Conservation (phyloP, 2,888 invertebrate species). For the Hydrotaea cyrtoneurina region DNA sequence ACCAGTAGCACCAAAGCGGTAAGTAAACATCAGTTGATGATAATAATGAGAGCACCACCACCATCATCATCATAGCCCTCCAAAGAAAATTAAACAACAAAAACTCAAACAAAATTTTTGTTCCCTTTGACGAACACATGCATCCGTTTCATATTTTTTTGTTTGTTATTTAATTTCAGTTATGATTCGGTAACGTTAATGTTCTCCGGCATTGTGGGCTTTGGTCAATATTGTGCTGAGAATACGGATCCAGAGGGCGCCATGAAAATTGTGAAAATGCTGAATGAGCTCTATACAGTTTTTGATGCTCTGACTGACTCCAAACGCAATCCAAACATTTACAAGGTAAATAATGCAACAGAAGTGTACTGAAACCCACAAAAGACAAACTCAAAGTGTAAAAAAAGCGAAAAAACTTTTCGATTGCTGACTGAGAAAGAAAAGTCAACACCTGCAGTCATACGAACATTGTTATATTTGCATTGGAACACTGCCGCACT, state of each 20-base stretch:
- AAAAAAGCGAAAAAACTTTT: not conserved
- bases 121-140: not conserved
- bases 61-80: not conserved
- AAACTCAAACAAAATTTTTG: not conserved
- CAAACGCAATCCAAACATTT: constrained; percentile 94
- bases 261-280: constrained; percentile 97
- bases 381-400: not conserved
- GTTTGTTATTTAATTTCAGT: constrained; percentile 79
- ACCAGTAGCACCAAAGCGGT: constrained; percentile 93
- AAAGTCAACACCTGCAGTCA: not conserved
- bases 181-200: constrained; percentile 95
- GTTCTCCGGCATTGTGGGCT: constrained; percentile 96
- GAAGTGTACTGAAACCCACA: not conserved
- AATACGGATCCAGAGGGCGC: constrained; percentile 95
- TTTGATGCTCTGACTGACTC: constrained; percentile 97
- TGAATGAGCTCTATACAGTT: constrained; percentile 95
- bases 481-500: too few species aligned
- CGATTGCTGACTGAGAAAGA: not conserved
- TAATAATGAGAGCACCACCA: not conserved
- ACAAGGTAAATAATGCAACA: constrained; percentile 86
- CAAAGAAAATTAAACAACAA: constrained; percentile 23
- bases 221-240: constrained; percentile 93
- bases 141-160: not conserved
- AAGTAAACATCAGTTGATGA: constrained; percentile 74
- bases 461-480: too few species aligned